Base-by-base conservation (phyloP, 1,140 invertebrate genomes). In the Cyphomyrmex costatus region DNA sequence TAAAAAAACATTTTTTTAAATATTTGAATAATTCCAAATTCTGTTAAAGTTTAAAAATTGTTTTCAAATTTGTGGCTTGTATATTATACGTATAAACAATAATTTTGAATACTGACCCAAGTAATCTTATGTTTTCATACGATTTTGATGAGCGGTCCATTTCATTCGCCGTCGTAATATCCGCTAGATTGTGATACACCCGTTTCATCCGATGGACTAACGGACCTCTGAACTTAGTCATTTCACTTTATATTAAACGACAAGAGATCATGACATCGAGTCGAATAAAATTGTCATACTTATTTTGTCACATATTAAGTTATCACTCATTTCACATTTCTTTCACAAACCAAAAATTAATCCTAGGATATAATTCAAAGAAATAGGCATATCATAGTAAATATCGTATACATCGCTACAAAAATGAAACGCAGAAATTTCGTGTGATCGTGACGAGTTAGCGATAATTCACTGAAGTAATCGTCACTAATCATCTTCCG, bases 71-170 rank as follows among this genome's bases (percentile, higher is more conserved):
- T 42, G 8, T 42, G 7, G 2, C 8, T 42, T 42, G 36, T 42
- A 8, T 42, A 42, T 33, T n/a, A 33, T 33, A 33, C 8, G 8
- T 1, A 51, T 46, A 73, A 56, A 53, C 3, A 33, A 70, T 33
- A 5, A 58, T 51, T 79, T 33, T 4, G 36, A 7, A 74, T 88
- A 92, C 91, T 90, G 66, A 92, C 92, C 92, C 88, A n/a, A 92
- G 87, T 60, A 92, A 80, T 12, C 58, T 89, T 19, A 58, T 78
- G 12, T 86, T 86, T 88, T 92, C 92, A 33, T 33, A 51, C n/a
- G 19, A 56, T 65, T 56, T 88, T 58, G 10, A 42, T 42, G 66
- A 60, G 51, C 10, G 27, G 42, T 49, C 21, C 61, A 42, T 6
- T 7, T 49, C 36, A 30, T 84, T 74, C 27, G 58, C n/a, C 21